A percentile compares a stretch with the other conserved stretches of the same genome.
These are phyloP conservation scores for Apistogramma diplotaenia DNA, from an alignment of 2,113 vertebrate genomes.

Conservation along the genomic window DNA sequence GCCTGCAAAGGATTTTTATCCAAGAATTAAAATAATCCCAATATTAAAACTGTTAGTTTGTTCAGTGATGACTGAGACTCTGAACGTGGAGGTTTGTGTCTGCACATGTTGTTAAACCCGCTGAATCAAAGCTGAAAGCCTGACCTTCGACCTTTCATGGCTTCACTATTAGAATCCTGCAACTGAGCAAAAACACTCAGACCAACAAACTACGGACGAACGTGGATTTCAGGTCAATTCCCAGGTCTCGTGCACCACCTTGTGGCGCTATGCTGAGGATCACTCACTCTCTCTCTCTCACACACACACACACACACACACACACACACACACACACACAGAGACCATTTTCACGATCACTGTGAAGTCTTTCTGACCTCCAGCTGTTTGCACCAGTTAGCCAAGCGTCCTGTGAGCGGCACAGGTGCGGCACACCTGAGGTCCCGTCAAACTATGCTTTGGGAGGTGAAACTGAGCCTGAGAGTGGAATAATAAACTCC, in stretches of 20 bases:
- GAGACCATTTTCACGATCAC: neutral
- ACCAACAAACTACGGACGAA: no score
- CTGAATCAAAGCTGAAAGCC: neutral
- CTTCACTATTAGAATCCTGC: neutral
- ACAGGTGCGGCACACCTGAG: neutral
- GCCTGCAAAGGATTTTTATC: neutral
- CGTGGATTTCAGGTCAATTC: neutral
- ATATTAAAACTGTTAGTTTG: neutral
- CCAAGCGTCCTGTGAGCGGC: accelerated
- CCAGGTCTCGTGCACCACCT: slow-evolving; percentile 35
- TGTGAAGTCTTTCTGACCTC: neutral
- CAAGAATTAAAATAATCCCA: neutral
- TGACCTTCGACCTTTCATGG: neutral
- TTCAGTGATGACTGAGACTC: neutral
- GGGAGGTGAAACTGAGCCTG: neutral
- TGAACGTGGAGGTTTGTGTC: neutral
- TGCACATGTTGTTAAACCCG: no score
- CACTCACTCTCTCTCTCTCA: no score
- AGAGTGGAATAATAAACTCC: neutral
- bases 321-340: no score
- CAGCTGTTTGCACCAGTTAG: neutral
- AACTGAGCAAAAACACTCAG: accelerated
- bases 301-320: neutral
- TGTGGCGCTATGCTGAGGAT: no score
- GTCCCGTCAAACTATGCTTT: neutral